Evolutionary conservation across 2,113 vertebrate genomes (phyloP), one percentile per base, ranked within the genome.

Genomic region (Protomyctophum bolini): DNA sequence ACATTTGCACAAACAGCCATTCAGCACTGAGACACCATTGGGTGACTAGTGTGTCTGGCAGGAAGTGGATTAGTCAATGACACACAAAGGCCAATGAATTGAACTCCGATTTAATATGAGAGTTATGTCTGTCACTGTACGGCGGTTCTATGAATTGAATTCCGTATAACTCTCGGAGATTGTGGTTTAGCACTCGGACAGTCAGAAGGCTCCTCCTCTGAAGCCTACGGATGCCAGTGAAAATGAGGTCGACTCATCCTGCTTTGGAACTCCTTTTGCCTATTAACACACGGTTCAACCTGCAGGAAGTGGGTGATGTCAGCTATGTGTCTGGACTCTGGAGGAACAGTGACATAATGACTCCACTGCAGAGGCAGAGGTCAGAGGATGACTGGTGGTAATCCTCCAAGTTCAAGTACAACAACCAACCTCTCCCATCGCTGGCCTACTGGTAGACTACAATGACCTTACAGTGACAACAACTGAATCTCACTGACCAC

Each of bases 61-160:
- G 87, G 85, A 91, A 88, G 86, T 86, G 62, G 79, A 66, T 75
- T 66, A 80, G 81, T 74, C 70, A 85, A 46, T 88, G 83, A 80
- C 77, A 82, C 77, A 86, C 28, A 51, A 7, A 54, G 65, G 55
- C 63, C 28, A 58, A 68, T 49, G 49, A 33, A 70, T 49, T 59
- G 58, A 72, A 77, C 61, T 70, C 67, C 10, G 28, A 56, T 57
- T 21, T 1, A 21, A 21, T 21, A 41, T 41, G 33, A 6, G 33
- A 41, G 33, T 41, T 41, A 41, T 41, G 33, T 41, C 33, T 41
- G 33, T 41, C 33, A 41, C 33, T 41, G 33, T 41, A 41, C 33
- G 33, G 33, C 33, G 5, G 33, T 41, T 41, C 33, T 41, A 41
- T 41, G 33, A 41, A 41, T 41, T 41, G 33, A 41, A 41, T 41